Evolutionary conservation across 1,140 invertebrate genomes (phyloP), one percentile per base, ranked within the genome.

Genomic region (Ostrea denselamellosa): DNA sequence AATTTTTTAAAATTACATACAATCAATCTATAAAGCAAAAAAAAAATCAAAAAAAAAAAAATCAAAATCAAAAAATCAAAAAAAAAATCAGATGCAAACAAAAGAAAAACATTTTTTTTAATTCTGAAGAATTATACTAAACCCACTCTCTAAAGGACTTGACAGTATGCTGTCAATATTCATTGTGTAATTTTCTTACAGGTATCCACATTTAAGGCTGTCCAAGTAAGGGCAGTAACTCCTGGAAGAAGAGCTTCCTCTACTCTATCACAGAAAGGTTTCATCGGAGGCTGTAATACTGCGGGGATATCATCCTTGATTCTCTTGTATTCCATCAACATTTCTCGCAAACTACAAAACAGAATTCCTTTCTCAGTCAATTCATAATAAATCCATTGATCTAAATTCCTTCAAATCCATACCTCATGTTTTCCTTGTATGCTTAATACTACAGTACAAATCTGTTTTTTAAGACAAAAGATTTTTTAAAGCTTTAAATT

Each of bases 271-370:
- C 97, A 96, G 14, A 98, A 95, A 28, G 97, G 96, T 25, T 98
- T 97, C 90, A 99, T 96, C 95, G 98, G 97, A 0, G 98, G 97
- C 25, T 98, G 94, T 89, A 99, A 96, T 25, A 98, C 95, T 22
- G 97, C 97, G 44, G 98, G 96, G 71, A 95, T 94, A 56, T 88
- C 89, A 9, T 89, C 86, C 12, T 93, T 83, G 84, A 95, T 93
- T 25, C 87, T 87, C 25, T 93, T 88, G 88, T 95, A 95, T 28
- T 94, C 93, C 14, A 85, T 82, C 85, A 95, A 86, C 91, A 95
- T 94, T 58, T 94, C 94, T 25, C 89, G 89, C 71, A 95, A 86
- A 19, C 94, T 95, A 90, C 19, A 92, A 62, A 25, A 87, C 83
- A 71, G 62, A 87, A 89, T n/a, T 51, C 62, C 19, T 62, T 5